Conservation (phyloP, 2,888 invertebrate genomes). For the Aphidius colemani region DNA sequence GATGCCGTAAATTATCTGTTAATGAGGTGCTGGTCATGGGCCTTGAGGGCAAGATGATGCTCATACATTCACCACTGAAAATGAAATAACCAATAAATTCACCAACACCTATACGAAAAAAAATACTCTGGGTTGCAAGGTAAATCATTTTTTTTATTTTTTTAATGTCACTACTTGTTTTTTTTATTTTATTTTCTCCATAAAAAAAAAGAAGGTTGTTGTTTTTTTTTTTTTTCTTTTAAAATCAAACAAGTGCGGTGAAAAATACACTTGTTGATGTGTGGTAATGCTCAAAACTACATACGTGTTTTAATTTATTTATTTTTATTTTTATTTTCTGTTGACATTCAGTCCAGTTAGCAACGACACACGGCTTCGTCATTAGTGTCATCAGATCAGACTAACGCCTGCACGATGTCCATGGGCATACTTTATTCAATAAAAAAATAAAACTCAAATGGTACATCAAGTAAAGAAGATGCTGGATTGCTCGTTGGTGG, state of each 20-base stretch:
- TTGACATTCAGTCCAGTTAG: constrained; percentile 43
- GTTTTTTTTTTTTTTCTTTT: constrained; percentile 23
- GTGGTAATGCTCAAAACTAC: no score
- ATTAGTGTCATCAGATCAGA: constrained; percentile 50
- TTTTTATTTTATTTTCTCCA: constrained; percentile 18
- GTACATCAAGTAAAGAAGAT: neutral
- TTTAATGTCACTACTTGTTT: constrained; percentile 33
- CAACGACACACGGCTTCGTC: constrained; percentile 50
- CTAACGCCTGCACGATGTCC: constrained; percentile 38
- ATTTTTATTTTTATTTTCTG: no score
- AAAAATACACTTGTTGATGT: no score
- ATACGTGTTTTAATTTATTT: neutral
- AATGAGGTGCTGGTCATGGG: constrained; percentile 58
- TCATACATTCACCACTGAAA: constrained; percentile 38
- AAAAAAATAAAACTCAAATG: neutral
- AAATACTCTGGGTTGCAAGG: constrained; percentile 58
- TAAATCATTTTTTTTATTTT: constrained; percentile 49
- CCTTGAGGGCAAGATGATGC: constrained; percentile 42
- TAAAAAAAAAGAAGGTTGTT: neutral
- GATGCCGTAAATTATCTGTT: constrained; percentile 57
- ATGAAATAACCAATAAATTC: constrained; percentile 55
- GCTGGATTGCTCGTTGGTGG: no score
- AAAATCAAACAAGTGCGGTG: constrained; percentile 1
- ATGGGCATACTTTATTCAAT: no score
- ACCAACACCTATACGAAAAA: constrained; percentile 48